phyloP scores from a whole-genome alignment of 2,797 vertebrate genomes.

The Sphenodon punctatus region DNA sequence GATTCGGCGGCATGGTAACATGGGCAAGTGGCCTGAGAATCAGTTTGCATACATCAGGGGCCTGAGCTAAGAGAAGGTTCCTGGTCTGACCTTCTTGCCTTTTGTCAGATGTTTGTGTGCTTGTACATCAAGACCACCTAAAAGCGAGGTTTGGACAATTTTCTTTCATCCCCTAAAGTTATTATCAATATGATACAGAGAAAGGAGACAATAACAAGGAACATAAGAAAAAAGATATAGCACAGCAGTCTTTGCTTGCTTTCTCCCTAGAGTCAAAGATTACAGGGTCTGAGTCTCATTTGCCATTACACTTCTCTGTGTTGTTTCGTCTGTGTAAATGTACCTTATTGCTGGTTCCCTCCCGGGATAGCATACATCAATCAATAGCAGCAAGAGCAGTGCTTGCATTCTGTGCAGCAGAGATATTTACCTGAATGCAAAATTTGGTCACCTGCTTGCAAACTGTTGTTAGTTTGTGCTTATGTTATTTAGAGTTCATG shows the following conservation, averaged over 20 bases:
- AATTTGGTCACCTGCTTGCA: constrained; percentile 12
- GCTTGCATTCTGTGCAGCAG: background rate
- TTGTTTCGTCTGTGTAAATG: too few species aligned
- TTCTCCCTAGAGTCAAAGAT: background rate
- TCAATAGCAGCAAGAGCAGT: background rate
- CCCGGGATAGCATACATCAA: constrained; percentile 18
- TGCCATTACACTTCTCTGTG: too few species aligned
- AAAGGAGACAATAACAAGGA: background rate
- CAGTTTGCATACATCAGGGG: background rate
- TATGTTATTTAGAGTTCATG: constrained; percentile 26
- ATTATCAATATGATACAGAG: too few species aligned
- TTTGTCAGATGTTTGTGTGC: background rate
- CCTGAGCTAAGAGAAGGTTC: background rate
- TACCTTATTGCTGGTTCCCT: constrained; percentile 8
- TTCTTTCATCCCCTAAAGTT: too few species aligned
- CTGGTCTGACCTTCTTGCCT: background rate
- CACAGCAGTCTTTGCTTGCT: rapidly evolving
- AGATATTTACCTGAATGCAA: constrained; percentile 14
- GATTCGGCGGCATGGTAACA: too few species aligned
- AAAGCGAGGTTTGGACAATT: too few species aligned
- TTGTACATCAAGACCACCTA: constrained; percentile 16
- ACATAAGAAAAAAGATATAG: background rate
- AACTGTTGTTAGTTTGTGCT: constrained; percentile 18
- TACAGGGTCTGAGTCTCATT: too few species aligned
- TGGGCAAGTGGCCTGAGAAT: too few species aligned